Percentiles rank a stretch among this genome's conserved stretches.
These are phyloP conservation scores for Poeciliopsis presidionis DNA, from an alignment of 2,797 vertebrate species.

Conservation along the genomic window DNA sequence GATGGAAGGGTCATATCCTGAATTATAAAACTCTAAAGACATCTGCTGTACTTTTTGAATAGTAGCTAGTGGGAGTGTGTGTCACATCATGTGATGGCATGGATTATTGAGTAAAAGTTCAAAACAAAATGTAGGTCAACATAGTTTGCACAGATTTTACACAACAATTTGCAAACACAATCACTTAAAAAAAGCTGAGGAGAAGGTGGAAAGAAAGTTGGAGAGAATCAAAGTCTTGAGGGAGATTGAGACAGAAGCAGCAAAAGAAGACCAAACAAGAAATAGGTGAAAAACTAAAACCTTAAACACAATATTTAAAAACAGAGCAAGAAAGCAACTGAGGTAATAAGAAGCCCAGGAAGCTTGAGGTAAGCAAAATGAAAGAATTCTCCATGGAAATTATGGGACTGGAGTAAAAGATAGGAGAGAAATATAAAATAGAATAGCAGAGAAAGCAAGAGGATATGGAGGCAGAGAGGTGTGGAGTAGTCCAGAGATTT, in stretches of 20 bases:
- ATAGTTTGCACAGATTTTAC: neutral
- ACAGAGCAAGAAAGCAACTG: neutral
- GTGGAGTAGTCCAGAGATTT: slow-evolving; percentile 73
- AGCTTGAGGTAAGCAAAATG: slow-evolving; percentile 36
- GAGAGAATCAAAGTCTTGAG: slow-evolving; percentile 31
- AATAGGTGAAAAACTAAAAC: slow-evolving; percentile 49
- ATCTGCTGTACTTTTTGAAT: neutral
- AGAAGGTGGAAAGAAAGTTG: slow-evolving; percentile 22
- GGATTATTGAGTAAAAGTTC: neutral
- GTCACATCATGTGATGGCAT: neutral
- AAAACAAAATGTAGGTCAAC: neutral
- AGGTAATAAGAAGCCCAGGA: slow-evolving; percentile 30
- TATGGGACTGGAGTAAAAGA: slow-evolving; percentile 36
- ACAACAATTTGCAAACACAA: slow-evolving; percentile 21
- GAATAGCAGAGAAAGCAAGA: slow-evolving; percentile 27
- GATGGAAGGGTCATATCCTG: neutral
- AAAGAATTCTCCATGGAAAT: slow-evolving; percentile 60
- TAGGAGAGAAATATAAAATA: slow-evolving; percentile 27
- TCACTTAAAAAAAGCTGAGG: slow-evolving; percentile 53
- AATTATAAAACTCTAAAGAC: neutral
- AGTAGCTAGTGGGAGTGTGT: neutral
- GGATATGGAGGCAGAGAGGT: slow-evolving; percentile 46
- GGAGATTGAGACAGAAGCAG: neutral
- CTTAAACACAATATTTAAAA: slow-evolving; percentile 35
- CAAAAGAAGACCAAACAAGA: slow-evolving; percentile 13